Conservation (phyloP, 1,140 invertebrate genomes). For the Pygmarrhopalites habei region DNA sequence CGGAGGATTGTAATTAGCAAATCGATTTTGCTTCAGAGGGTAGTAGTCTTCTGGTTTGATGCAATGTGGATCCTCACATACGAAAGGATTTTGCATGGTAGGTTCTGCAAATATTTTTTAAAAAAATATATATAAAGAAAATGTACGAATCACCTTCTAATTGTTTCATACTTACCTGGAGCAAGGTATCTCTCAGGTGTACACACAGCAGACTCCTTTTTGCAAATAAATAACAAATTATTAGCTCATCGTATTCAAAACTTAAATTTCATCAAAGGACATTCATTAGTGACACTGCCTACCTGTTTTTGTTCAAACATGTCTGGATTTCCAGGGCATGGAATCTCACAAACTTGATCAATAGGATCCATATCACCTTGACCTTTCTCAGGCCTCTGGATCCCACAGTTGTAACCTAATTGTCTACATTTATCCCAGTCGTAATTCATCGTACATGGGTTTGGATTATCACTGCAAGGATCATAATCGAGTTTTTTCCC, state of each 20-base stretch:
- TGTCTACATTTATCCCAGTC: conserved; percentile 31
- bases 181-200: conserved; percentile 27
- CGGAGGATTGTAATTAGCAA: too few relatives aligned
- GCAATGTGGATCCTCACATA: conserved; percentile 20
- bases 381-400: conserved; percentile 6
- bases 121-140: too few relatives aligned
- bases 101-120: conserved; percentile 14
- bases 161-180: conserved; percentile 27
- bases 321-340: conserved; percentile 38
- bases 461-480: conserved; percentile 35
- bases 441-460: conserved; percentile 27
- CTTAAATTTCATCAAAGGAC: too few relatives aligned
- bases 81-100: conserved; percentile 23
- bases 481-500: conserved; percentile 5
- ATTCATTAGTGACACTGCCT: too few relatives aligned
- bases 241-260: too few relatives aligned
- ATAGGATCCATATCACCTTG: conserved; percentile 20
- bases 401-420: conserved; percentile 33
- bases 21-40: conserved; percentile 24
- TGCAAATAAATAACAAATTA: too few relatives aligned
- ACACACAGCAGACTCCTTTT: conserved; percentile 24
- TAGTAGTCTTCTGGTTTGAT: conserved; percentile 30
- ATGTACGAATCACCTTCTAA: too few relatives aligned
- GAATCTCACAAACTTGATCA: conserved; percentile 31
- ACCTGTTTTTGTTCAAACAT: conserved; percentile 31